Evolutionary conservation across 2,888 invertebrate genomes (phyloP).

Genomic region (Conus canariensis): DNA sequence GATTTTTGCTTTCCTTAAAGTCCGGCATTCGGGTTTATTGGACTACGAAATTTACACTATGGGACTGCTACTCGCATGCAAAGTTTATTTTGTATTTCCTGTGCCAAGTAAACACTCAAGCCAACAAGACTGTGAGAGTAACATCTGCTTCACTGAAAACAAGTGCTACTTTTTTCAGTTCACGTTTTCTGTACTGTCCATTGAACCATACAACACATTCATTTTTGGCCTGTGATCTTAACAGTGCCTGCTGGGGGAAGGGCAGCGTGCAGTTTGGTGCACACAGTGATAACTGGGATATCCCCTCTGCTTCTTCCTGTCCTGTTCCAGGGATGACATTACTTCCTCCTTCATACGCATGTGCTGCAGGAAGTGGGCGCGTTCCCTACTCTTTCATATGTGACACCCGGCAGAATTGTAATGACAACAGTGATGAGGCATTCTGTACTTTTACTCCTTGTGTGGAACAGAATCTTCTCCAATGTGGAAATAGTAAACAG

Average conservation of each 20-base stretch:
- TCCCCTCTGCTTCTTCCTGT: neutral
- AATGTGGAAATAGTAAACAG: neutral
- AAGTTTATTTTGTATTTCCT: neutral
- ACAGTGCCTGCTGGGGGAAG: neutral
- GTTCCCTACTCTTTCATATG: slow-evolving; percentile 12
- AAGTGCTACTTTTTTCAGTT: neutral
- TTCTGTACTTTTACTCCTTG: neutral
- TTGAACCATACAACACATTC: neutral
- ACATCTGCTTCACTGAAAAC: neutral
- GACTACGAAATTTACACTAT: neutral
- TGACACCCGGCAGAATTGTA: slow-evolving; percentile 13
- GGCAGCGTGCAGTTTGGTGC: neutral
- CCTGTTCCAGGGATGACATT: neutral
- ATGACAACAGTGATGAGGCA: slow-evolving; percentile 8
- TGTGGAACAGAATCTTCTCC: neutral
- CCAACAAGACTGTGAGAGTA: neutral
- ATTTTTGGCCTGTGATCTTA: neutral
- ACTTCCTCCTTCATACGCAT: slow-evolving; percentile 28
- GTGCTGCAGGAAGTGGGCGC: neutral
- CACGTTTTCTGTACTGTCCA: neutral
- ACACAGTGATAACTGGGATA: neutral
- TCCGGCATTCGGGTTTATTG: neutral
- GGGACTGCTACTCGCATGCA: neutral
- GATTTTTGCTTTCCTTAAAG: neutral
- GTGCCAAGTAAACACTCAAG: neutral